phyloP scores from a whole-genome alignment of 2,888 invertebrate species.

The Noctua comes region DNA sequence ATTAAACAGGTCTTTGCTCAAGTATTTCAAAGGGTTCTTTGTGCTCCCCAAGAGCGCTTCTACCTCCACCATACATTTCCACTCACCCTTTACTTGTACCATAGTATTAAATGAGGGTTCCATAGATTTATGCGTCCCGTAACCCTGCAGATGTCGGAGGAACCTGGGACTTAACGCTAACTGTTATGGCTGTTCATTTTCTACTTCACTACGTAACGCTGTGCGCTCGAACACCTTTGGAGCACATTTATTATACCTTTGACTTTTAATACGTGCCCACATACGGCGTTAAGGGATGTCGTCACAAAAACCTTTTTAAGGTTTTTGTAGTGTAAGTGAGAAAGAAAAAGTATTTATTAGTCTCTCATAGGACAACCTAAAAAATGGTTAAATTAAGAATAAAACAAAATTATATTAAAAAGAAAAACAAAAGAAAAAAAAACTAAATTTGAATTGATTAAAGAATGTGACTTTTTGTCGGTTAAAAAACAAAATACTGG shows the following conservation, averaged over 20 bases:
- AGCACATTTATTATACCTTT: conserved; percentile 17
- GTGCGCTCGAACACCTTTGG: conserved; percentile 30
- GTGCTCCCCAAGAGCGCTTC: neutral
- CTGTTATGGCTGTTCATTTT: conserved; percentile 73
- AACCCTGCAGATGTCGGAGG: conserved; percentile 70
- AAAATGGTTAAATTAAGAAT: no score
- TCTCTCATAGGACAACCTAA: no score
- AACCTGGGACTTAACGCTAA: conserved; percentile 69
- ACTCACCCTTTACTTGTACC: conserved; percentile 57
- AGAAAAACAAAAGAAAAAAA: no score
- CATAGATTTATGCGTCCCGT: conserved; percentile 73
- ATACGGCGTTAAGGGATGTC: neutral
- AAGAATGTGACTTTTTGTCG: neutral
- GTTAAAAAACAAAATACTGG: neutral
- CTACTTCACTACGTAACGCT: conserved; percentile 53
- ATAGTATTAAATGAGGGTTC: conserved; percentile 61
- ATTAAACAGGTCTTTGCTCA: neutral
- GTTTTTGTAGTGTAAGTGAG: no score
- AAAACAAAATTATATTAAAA: no score
- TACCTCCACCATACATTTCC: neutral
- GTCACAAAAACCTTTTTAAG: neutral
- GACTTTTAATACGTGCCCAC: conserved; percentile 20
- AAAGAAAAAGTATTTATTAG: no score
- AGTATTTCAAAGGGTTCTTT: neutral
- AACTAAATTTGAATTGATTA: neutral